A percentile compares a stretch with the other conserved stretches of the same genome.
Conservation (phyloP, 2,888 invertebrate genomes). For the Dryobota labecula region DNA sequence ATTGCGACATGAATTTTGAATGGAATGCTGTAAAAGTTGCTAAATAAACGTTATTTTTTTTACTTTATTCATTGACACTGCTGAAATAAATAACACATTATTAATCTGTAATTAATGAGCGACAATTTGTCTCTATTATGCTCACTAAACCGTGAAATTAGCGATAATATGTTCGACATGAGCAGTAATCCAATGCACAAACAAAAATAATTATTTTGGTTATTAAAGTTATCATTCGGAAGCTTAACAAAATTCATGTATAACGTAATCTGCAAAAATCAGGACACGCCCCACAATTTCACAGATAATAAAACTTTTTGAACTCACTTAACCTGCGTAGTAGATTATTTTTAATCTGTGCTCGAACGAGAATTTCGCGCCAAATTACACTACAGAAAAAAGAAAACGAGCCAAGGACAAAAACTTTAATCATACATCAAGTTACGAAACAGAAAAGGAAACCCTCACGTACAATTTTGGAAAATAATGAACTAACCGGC, state of each 20-base stretch:
- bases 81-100: slow-evolving; percentile 26
- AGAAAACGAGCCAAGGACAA: slow-evolving; percentile 61
- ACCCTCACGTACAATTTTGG: slow-evolving; percentile 79
- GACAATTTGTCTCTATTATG: slow-evolving; percentile 44
- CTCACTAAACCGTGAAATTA: slow-evolving; percentile 42
- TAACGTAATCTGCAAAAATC: slow-evolving; percentile 21
- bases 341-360: slow-evolving; percentile 51
- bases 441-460: slow-evolving; percentile 63
- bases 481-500: slow-evolving; percentile 86
- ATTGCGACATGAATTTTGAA: slow-evolving; percentile 12
- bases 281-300: slow-evolving; percentile 28
- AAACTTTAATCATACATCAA: slow-evolving; percentile 81
- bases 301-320: slow-evolving; percentile 54
- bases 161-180: slow-evolving; percentile 35
- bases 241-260: slow-evolving; percentile 2
- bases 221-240: slow-evolving; percentile 20
- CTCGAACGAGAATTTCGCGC: slow-evolving; percentile 49
- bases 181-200: slow-evolving; percentile 25
- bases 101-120: slow-evolving; percentile 39
- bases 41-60: background rate
- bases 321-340: slow-evolving; percentile 44
- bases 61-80: background rate
- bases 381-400: slow-evolving; percentile 51
- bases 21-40: background rate
- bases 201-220: slow-evolving; percentile 36